Evolutionary conservation across 1,140 invertebrate genomes (phyloP), one percentile per base, ranked within the genome.

Genomic region (Nebria ingens): DNA sequence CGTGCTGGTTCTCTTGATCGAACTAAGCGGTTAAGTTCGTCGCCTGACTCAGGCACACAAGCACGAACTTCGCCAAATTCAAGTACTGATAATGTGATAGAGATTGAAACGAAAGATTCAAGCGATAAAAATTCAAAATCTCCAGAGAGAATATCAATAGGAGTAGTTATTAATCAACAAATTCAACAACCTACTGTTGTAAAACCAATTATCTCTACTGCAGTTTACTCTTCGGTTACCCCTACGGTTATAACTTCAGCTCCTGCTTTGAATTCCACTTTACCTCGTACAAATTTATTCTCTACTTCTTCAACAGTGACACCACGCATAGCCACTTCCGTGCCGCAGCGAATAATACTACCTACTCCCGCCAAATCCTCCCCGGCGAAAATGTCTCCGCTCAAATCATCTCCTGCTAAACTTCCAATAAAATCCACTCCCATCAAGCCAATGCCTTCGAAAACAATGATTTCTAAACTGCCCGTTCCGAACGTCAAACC

Each of bases 371-470:
- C 63, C 1, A 67, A 67, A 56, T 62, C 64, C 6, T 73, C 71
- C 58, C 71, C 74, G 2, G 68, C 73, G 42, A 75, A 76, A 60
- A 63, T 71, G 42, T 64, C 65, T 51, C 71, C 72, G 1, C 22
- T 61, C 20, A 58, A 61, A 53, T 21, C 58, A 4, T 61, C 59
- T 54, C 65, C 69, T 51, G 65, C 65, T 1, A 79, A 79, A 67
- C 70, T 71, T 50, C 71, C 73, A 2, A 74, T 77, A 57, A 79
- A 77, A 66, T 75, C 74, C 17, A 73, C 72, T 52, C 75, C 76
- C 4, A 76, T 77, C 59, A 76, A 78, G 62, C 75, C 75, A 25
- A 73, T 76, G 72, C 73, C 70, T 29, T 65, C 61, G 11, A 71
- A 69, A 57, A 64, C 63, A 2, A 64, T 65, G 2, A 62, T 72